Evolutionary conservation across 2,888 invertebrate genomes (phyloP).

Genomic region (Apotomis turbidana): DNA sequence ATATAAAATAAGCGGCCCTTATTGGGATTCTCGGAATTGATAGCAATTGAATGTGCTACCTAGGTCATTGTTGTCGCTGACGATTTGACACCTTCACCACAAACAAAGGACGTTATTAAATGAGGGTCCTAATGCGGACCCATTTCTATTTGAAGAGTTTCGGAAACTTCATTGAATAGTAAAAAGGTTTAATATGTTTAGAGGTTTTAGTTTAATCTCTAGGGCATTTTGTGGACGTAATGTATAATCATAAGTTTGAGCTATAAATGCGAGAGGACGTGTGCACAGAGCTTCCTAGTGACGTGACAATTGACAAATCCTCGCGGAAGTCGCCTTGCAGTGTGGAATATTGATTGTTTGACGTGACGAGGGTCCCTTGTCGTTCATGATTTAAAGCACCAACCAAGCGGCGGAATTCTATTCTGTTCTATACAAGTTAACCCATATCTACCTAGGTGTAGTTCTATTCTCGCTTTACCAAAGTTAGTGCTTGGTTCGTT

Average conservation of each 20-base stretch:
- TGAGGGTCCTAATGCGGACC: not conserved
- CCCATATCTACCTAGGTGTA: not conserved
- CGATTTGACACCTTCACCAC: not conserved
- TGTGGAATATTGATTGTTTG: constrained; percentile 60
- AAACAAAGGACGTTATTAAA: not conserved
- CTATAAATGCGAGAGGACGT: constrained; percentile 20
- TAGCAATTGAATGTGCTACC: not conserved
- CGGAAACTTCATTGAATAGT: not conserved
- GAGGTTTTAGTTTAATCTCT: not conserved
- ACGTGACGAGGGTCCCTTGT: constrained; percentile 59
- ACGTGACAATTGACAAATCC: constrained; percentile 61
- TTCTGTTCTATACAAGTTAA: constrained; percentile 9
- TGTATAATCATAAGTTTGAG: constrained; percentile 22
- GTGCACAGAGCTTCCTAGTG: constrained; percentile 22
- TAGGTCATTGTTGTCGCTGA: constrained; percentile 12
- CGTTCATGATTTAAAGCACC: constrained; percentile 39
- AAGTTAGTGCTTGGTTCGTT: constrained; percentile 1
- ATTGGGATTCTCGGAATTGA: constrained; percentile 30
- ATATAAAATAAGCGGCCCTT: constrained; percentile 27
- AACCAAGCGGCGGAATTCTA: constrained; percentile 12
- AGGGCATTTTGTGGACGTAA: constrained; percentile 3
- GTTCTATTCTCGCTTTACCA: not conserved
- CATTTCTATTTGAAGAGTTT: not conserved
- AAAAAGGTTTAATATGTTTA: not conserved
- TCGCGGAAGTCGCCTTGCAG: constrained; percentile 56